A percentile compares a stretch with the other conserved stretches of the same genome.
Evolutionary conservation across 2,888 invertebrate species (phyloP).

Genomic region (Sarcophaga subvicina): DNA sequence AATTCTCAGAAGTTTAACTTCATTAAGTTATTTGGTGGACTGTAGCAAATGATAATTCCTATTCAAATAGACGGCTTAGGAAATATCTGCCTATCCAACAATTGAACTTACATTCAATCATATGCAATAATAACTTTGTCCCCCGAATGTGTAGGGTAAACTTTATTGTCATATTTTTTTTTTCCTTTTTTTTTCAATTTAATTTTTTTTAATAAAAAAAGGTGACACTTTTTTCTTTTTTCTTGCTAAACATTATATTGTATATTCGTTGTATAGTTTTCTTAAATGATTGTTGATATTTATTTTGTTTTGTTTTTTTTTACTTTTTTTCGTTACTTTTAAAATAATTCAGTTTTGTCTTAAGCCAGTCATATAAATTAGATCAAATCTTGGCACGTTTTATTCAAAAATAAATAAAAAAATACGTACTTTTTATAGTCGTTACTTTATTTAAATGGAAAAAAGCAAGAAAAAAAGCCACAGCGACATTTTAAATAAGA

Average conservation of each 20-base stretch:
- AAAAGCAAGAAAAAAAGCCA: not conserved
- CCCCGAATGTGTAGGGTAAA: not conserved
- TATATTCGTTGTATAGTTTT: not conserved
- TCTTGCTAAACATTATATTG: not conserved
- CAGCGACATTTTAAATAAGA: not conserved
- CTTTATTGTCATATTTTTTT: not conserved
- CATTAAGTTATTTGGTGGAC: too few relatives aligned
- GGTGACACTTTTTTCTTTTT: slow-evolving; percentile 50
- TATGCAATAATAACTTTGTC: too few relatives aligned
- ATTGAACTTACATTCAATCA: too few relatives aligned
- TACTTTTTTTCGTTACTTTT: not conserved
- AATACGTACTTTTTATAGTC: slow-evolving; percentile 31
- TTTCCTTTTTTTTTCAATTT: not conserved
- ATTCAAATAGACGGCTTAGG: too few relatives aligned
- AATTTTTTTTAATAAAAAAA: slow-evolving; percentile 29
- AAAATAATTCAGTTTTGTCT: slow-evolving; percentile 36
- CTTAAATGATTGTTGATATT: slow-evolving; percentile 45
- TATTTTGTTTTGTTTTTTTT: slow-evolving; percentile 4
- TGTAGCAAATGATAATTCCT: too few relatives aligned
- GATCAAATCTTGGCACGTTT: slow-evolving; percentile 68
- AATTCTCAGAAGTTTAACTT: too few relatives aligned
- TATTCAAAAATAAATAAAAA: not conserved
- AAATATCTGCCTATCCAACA: too few relatives aligned
- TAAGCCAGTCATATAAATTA: slow-evolving; percentile 51
- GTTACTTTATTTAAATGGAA: slow-evolving; percentile 4